Evolutionary conservation across 2,113 vertebrate genomes (phyloP).

Genomic region (Rostratula benghalensis): DNA sequence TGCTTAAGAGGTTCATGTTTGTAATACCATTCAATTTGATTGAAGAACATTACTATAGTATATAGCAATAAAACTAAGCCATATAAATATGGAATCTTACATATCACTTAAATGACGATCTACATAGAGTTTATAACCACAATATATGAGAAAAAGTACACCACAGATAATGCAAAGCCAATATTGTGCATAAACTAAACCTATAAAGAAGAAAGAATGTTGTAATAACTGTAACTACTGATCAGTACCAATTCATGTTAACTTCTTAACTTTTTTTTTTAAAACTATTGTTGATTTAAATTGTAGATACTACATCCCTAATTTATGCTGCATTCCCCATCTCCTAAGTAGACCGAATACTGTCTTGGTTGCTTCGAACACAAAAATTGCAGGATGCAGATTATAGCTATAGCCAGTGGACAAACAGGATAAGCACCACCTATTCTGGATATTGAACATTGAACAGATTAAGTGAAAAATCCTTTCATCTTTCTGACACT

Average conservation of each 20-base stretch:
- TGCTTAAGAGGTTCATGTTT: neutral
- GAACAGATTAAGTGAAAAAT: neutral
- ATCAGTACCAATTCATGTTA: neutral
- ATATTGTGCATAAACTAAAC: neutral
- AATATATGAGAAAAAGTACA: neutral
- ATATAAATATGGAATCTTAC: neutral
- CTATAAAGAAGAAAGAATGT: neutral
- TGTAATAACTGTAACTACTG: neutral
- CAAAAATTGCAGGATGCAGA: neutral
- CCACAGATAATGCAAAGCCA: neutral
- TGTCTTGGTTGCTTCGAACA: neutral
- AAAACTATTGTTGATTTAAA: neutral
- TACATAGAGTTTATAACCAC: neutral
- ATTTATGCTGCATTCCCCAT: neutral
- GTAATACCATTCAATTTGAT: neutral
- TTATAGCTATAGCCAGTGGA: neutral
- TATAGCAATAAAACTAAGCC: neutral
- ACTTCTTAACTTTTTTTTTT: neutral
- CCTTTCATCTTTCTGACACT: neutral
- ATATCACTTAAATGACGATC: neutral
- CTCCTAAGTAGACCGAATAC: neutral
- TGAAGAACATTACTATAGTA: neutral
- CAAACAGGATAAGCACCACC: neutral
- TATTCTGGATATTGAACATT: neutral
- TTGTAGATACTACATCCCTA: neutral